phyloP scores from a whole-genome alignment of 2,113 vertebrate species.

The Bombycilla garrulus region DNA sequence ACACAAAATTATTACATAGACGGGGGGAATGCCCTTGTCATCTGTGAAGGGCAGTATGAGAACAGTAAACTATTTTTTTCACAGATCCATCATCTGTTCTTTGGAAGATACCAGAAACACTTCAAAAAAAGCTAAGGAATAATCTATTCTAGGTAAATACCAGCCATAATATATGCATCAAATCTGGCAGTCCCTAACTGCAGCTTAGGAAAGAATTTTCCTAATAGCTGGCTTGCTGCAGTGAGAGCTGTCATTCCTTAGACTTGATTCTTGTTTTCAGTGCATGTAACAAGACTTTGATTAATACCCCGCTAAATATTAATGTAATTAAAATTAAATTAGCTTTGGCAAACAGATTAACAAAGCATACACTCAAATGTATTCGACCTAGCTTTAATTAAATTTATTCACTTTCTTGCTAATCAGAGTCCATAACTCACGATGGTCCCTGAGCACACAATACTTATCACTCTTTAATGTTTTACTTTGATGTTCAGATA shows the following conservation, averaged over 20 bases:
- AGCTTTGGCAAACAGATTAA: conserved; percentile 53
- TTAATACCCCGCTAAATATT: conserved; percentile 56
- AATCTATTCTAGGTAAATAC: conserved; percentile 13
- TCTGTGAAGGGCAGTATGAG: not conserved
- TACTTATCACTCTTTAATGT: conserved; percentile 33
- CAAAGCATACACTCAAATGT: conserved; percentile 25
- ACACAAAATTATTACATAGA: not conserved
- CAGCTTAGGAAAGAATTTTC: conserved; percentile 21
- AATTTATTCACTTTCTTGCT: conserved; percentile 41
- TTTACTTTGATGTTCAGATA: conserved; percentile 1
- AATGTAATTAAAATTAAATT: conserved; percentile 60
- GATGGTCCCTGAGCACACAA: not conserved
- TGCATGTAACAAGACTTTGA: conserved; percentile 31
- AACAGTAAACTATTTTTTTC: not conserved
- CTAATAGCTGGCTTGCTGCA: conserved; percentile 26
- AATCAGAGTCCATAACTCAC: conserved; percentile 11
- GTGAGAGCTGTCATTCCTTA: conserved; percentile 13
- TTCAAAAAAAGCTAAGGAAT: not conserved
- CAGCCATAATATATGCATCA: conserved; percentile 2
- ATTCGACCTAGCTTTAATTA: conserved; percentile 24
- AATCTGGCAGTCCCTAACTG: not conserved
- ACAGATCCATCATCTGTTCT: not conserved
- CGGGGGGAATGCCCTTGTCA: not conserved
- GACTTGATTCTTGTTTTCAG: not conserved
- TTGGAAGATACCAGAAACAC: not conserved